Base-by-base conservation (phyloP, 2,888 invertebrate genomes). In the Lepidochrysops patricia region DNA sequence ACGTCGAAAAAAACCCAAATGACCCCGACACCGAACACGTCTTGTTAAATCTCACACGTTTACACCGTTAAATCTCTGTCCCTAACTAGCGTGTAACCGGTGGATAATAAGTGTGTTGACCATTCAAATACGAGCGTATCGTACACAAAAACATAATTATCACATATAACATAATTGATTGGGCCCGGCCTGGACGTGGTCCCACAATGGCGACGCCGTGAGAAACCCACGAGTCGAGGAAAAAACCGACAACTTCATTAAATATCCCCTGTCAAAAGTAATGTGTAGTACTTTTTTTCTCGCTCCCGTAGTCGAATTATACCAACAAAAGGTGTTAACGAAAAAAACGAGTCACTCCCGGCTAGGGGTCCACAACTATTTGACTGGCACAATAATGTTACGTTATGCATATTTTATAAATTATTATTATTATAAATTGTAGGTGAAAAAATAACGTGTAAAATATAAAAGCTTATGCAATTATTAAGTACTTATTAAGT, bases 301-400 rank as follows among this genome's bases (percentile, higher is more conserved):
- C 80, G 82, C 84, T 85, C 82, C 87, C 80, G 84, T 84, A 86
- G 83, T 88, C 84, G 84, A 87, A 88, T 88, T 87, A 87, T 86
- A 84, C 78, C 77, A 82, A 84, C 84, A 86, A 87, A 86, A 88
- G 88, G 88, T 88, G 89, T 88, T 82, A 87, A 88, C 84, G 81
- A 85, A 89, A 88, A 86, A 87, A 79, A 79, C 73, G 67, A 75
- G 68, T 70, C 68, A 74, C 73, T 79, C 76, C 64, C 71, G 72
- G 52, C 64, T 67, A 77, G 84, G 76, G 79, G 75, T 74, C 61
- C 64, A 54, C 71, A 84, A 88, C 85, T 66, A 67, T 84, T 80
- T 70, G 66, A 77, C 76, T 79, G 76, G 56, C 61, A 57, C n/a
- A 7, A 2, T 35, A 35, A 35, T 13, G 35, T 35, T 35, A 13